These are phyloP conservation scores for Phylloscopus trochiloides DNA, from an alignment of 2,113 vertebrate genomes.

Conservation along the genomic window DNA sequence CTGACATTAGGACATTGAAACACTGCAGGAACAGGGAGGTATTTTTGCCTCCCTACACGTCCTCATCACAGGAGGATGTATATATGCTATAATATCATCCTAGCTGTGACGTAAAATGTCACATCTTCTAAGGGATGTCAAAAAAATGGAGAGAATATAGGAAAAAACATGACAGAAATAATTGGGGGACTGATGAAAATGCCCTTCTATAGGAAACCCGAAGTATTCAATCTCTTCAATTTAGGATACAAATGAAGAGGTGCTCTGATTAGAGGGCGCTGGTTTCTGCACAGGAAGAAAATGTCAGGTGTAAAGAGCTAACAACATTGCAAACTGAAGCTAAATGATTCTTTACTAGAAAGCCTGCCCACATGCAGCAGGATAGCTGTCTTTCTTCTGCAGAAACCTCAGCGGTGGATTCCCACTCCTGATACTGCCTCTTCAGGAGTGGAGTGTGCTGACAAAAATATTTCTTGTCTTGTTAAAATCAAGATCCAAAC, in stretches of 20 bases:
- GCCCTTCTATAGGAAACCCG: not conserved
- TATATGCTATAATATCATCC: not conserved
- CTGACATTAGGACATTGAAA: not conserved
- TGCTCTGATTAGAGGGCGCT: not conserved
- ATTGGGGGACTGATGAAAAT: not conserved
- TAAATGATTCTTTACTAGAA: not conserved
- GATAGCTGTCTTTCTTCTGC: not conserved
- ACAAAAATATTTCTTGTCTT: not conserved
- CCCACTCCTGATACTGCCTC: fast-evolving
- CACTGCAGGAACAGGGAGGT: not conserved
- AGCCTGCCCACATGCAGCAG: not conserved
- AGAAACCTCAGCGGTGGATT: not conserved
- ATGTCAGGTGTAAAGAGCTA: not conserved
- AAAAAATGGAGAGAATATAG: not conserved
- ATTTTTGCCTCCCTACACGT: not conserved
- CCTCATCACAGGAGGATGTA: not conserved
- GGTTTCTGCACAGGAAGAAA: not conserved
- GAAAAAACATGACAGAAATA: not conserved
- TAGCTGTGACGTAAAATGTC: not conserved
- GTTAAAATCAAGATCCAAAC: not conserved
- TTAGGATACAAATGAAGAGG: not conserved
- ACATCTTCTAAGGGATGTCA: not conserved
- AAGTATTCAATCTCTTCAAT: not conserved
- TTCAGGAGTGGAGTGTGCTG: not conserved
- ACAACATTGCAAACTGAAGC: not conserved